phyloP scores from a whole-genome alignment of 2,797 vertebrate genomes.

The Columba guinea region DNA sequence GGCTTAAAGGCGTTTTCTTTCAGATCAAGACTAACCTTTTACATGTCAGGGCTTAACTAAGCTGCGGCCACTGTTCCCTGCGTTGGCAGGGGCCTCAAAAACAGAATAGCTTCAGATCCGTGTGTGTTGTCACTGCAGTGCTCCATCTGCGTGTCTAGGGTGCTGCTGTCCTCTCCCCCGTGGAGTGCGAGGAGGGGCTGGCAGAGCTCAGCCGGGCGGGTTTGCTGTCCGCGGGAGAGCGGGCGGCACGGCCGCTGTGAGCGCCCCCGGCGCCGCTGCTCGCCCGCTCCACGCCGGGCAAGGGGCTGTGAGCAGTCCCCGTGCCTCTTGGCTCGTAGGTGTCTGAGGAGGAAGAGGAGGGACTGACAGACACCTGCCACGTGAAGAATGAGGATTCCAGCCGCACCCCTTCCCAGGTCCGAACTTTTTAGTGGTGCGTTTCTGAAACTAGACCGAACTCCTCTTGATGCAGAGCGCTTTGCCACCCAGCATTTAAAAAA shows the following conservation, averaged over 20 bases:
- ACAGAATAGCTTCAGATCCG: neutral
- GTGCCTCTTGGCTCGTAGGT: neutral
- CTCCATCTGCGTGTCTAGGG: neutral
- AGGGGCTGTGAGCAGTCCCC: neutral
- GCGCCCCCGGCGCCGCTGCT: neutral
- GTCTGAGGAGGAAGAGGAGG: slow-evolving; percentile 37
- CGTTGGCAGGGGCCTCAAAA: neutral
- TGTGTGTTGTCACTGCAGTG: neutral
- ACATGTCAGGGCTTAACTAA: neutral
- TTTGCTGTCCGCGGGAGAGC: neutral
- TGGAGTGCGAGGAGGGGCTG: neutral
- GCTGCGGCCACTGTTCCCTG: neutral
- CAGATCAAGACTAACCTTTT: neutral
- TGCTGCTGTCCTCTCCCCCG: neutral
- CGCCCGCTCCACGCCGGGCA: accelerated
- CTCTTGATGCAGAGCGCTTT: neutral
- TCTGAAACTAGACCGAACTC: neutral
- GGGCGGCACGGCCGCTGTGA: neutral
- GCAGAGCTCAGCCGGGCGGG: neutral
- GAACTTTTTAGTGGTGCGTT: neutral
- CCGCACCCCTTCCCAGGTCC: neutral
- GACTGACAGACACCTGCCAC: neutral
- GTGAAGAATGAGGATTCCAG: neutral
- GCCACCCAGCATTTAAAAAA: neutral
- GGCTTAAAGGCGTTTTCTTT: neutral